These are phyloP conservation scores for Riparia riparia DNA, from an alignment of 2,113 vertebrate genomes.

Conservation along the genomic window DNA sequence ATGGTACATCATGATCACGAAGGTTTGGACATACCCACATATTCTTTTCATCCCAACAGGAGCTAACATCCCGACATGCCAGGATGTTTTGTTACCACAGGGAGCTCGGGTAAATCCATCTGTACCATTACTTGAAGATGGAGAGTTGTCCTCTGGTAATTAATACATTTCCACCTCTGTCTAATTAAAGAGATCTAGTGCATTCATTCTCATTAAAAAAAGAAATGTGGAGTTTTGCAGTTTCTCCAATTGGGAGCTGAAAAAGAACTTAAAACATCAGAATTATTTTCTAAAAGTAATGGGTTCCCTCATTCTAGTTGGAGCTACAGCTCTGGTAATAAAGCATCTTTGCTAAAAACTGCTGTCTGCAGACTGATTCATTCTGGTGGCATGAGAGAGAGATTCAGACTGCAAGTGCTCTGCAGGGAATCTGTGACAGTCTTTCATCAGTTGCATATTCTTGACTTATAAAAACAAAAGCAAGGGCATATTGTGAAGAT, in stretches of 20 bases:
- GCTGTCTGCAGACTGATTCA: slow-evolving; percentile 38
- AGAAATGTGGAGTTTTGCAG: slow-evolving; percentile 16
- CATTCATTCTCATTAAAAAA: slow-evolving; percentile 38
- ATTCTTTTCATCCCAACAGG: not conserved
- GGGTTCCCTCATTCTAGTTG: slow-evolving; percentile 20
- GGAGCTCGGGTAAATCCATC: not conserved
- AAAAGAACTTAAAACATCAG: slow-evolving; percentile 44
- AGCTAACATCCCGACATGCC: not conserved
- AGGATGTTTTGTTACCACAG: slow-evolving; percentile 7
- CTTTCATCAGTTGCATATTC: slow-evolving; percentile 62
- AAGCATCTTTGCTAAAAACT: slow-evolving; percentile 44
- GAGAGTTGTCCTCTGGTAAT: slow-evolving; percentile 8
- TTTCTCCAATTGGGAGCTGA: slow-evolving; percentile 9
- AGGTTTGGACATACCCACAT: not conserved
- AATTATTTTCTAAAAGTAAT: slow-evolving; percentile 68
- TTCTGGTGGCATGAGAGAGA: slow-evolving; percentile 41
- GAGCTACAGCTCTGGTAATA: slow-evolving; percentile 30
- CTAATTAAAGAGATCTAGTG: slow-evolving; percentile 28
- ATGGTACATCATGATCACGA: not conserved
- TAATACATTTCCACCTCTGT: slow-evolving; percentile 40
- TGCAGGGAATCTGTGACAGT: slow-evolving; percentile 50
- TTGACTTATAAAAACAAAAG: slow-evolving; percentile 62
- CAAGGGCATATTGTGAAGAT: slow-evolving; percentile 44
- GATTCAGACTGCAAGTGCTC: slow-evolving; percentile 25
- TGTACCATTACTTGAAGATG: not conserved